Evolutionary conservation across 1,140 invertebrate species (phyloP).

Genomic region (Lasioglossum albipes): DNA sequence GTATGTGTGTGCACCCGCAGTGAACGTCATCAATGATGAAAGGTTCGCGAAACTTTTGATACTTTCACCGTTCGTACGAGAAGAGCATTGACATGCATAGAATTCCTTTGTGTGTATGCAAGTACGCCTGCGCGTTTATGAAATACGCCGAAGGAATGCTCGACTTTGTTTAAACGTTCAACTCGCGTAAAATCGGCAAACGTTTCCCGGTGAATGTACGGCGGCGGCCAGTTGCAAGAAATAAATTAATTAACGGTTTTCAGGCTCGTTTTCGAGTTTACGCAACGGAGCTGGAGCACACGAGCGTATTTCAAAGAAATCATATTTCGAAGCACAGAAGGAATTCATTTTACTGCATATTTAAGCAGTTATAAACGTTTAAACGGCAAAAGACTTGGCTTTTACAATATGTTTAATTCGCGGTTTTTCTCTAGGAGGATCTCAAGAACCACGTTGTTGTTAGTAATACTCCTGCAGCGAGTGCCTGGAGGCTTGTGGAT

Average conservation of each 20-base stretch:
- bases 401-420: no score
- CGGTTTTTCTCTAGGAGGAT: no score
- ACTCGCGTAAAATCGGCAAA: constrained; percentile 3
- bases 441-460: no score
- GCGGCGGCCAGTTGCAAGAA: neutral
- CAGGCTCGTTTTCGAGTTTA: constrained; percentile 37
- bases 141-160: constrained; percentile 28
- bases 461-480: no score
- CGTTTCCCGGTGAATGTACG: neutral
- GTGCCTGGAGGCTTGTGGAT: no score
- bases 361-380: neutral
- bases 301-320: neutral
- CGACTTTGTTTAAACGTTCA: constrained; percentile 34
- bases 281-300: constrained; percentile 7
- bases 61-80: constrained; percentile 48
- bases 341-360: neutral
- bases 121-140: constrained; percentile 21
- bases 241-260: constrained; percentile 22
- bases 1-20: neutral
- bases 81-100: constrained; percentile 36
- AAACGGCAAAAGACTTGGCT: no score
- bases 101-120: constrained; percentile 32
- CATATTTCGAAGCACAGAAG: no score
- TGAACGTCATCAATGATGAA: constrained; percentile 29
- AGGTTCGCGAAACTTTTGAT: constrained; percentile 45